Evolutionary conservation across 2,797 vertebrate species (phyloP), one percentile per base, ranked within the genome.

Genomic region (Gymnoscopelus braueri): DNA sequence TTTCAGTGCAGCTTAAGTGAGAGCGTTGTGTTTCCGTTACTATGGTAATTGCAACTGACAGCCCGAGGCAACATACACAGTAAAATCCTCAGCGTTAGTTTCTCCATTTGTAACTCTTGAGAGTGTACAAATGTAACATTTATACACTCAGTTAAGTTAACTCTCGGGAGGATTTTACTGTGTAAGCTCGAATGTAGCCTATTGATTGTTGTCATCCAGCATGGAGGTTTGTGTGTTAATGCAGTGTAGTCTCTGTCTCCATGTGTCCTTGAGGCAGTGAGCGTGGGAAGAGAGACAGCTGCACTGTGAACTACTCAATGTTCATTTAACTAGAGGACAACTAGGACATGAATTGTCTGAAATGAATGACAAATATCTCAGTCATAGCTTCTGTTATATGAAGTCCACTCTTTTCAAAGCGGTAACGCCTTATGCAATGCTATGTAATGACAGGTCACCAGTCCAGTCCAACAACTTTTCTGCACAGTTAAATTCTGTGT

Each of bases 211-310:
- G 15, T 47, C 59, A 47, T 19, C 3, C 19, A 44, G 39, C 39
- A 23, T 48, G 15, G 12, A 57, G 55, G 10, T 26, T 8, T 14
- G 6, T 59, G 7, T 13, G 49, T 3, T 13, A n/a, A 26, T 10
- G 60, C 7, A 55, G 5, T 48, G 1, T n/a, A 29, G 12, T 3
- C 5, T 59, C 50, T 3, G 7, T 57, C 50, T 3, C 26, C 47
- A 11, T 56, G 23, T 72, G 67, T 74, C 79, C 65, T 71, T 70
- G 35, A 63, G 32, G 24, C 54, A 50, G 58, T 67, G 55, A 44
- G 39, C 3, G 44, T 86, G 81, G 77, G 88, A 87, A 83, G 5
- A 52, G 6, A 50, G 50, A 53, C 83, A 84, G 79, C 80, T 89
- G 84, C 70, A 61, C 23, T 13, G 32, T 47, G 3, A 44, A 44